A percentile compares a stretch with the other conserved stretches of the same genome.
Evolutionary conservation across 2,113 vertebrate genomes (phyloP).

Genomic region (Serilophus lunatus): DNA sequence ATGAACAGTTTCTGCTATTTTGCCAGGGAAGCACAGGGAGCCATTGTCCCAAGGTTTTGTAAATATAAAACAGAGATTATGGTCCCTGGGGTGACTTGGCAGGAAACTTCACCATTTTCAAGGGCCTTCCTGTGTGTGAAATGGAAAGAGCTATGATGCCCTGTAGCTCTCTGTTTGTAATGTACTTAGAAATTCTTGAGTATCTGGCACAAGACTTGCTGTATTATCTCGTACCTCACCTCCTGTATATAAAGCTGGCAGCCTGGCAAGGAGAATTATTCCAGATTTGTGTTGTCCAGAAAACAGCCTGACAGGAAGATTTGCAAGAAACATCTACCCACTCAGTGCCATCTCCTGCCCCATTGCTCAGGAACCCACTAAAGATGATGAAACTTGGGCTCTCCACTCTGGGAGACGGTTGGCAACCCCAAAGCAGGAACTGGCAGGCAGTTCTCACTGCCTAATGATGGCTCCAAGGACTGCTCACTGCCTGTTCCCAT

Average conservation of each 20-base stretch:
- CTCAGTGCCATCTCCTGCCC: neutral
- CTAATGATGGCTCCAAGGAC: neutral
- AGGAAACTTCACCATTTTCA: neutral
- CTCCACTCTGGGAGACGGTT: neutral
- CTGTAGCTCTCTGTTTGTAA: neutral
- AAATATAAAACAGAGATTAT: neutral
- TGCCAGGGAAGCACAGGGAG: neutral
- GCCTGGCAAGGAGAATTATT: neutral
- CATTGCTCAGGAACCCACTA: neutral
- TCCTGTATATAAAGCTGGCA: neutral
- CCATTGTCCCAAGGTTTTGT: neutral
- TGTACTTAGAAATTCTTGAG: neutral
- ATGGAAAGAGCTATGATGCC: neutral
- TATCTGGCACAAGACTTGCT: neutral
- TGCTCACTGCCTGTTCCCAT: neutral
- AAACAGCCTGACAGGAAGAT: constrained; percentile 10
- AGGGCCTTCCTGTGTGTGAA: neutral
- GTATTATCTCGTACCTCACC: neutral
- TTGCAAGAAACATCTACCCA: neutral
- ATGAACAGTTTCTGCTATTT: neutral
- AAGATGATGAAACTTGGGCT: neutral
- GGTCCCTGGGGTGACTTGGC: neutral
- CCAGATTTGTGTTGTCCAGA: constrained; percentile 15
- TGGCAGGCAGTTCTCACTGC: neutral
- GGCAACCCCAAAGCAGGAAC: neutral